These are phyloP conservation scores for Zaprionus gabonicus DNA, from an alignment of 1,140 invertebrate genomes.

Conservation along the genomic window DNA sequence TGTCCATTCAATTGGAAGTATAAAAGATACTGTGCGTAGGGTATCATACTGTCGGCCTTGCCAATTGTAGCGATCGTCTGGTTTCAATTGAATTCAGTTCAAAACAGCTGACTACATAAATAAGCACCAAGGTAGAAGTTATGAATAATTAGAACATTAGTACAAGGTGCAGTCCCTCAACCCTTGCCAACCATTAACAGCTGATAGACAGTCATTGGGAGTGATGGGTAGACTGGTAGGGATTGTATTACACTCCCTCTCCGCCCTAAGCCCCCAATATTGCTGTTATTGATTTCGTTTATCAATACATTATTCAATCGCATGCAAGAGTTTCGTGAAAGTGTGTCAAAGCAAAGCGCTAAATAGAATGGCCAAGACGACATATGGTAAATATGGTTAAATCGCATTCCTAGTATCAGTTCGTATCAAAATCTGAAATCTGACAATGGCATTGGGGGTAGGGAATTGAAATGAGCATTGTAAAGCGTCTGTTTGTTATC, in stretches of 20 bases:
- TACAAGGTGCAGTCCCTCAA: not conserved
- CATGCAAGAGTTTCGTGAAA: not conserved
- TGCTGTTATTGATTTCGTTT: constrained; percentile 1
- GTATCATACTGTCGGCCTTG: too few relatives aligned
- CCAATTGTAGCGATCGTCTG: too few relatives aligned
- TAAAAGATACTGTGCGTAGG: too few relatives aligned
- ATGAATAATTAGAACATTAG: not conserved
- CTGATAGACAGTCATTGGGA: not conserved
- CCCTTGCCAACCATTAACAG: constrained; percentile 4
- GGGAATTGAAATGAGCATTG: not conserved
- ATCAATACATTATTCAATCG: constrained; percentile 1
- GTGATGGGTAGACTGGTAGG: not conserved
- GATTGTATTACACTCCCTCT: too few relatives aligned
- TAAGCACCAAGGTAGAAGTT: not conserved
- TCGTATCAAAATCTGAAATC: constrained; percentile 3
- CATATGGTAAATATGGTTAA: constrained; percentile 2
- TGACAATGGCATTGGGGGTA: not conserved
- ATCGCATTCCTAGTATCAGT: constrained; percentile 3
- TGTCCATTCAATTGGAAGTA: too few relatives aligned
- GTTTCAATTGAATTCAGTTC: constrained; percentile 4
- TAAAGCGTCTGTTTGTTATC: constrained; percentile 10
- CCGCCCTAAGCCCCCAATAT: not conserved
- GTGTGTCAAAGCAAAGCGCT: not conserved
- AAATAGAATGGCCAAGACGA: not conserved
- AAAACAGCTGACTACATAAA: constrained; percentile 6